phyloP scores from a whole-genome alignment of 1,140 invertebrate species.

The Acromyrmex charruanus region DNA sequence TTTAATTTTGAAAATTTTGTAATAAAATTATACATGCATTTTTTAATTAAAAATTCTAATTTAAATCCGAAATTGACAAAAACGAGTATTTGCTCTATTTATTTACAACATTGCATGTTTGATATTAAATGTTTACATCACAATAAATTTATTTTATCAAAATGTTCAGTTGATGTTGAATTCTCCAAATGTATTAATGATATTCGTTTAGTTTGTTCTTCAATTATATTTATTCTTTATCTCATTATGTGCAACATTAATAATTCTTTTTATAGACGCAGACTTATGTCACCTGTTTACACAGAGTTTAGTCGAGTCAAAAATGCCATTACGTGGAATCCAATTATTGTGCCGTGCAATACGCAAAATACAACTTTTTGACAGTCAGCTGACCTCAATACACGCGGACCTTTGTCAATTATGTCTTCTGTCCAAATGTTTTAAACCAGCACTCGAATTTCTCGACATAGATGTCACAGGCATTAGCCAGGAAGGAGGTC shows the following conservation, averaged over 20 bases:
- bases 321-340: conserved; percentile 94
- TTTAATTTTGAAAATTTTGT: not conserved
- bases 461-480: conserved; percentile 96
- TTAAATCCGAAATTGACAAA: conserved; percentile 5
- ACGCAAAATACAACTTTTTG: conserved; percentile 94
- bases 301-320: conserved; percentile 91
- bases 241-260: not conserved
- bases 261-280: conserved; percentile 89
- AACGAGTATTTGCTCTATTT: conserved; percentile 13
- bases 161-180: not conserved
- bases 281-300: conserved; percentile 95
- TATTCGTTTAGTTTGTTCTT: not conserved
- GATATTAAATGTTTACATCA: not conserved
- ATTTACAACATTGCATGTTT: not conserved
- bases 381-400: conserved; percentile 96
- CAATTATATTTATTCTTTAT: not conserved
- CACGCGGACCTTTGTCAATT: conserved; percentile 97
- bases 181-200: not conserved
- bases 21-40: not conserved
- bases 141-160: not conserved
- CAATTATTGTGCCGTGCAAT: conserved; percentile 94
- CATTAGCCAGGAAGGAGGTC: conserved; percentile 94
- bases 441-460: conserved; percentile 96
- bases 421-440: conserved; percentile 96
- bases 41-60: not conserved